A percentile compares a stretch with the other conserved stretches of the same genome.
Conservation (phyloP, 2,888 invertebrate species). For the Gortyna flavago region DNA sequence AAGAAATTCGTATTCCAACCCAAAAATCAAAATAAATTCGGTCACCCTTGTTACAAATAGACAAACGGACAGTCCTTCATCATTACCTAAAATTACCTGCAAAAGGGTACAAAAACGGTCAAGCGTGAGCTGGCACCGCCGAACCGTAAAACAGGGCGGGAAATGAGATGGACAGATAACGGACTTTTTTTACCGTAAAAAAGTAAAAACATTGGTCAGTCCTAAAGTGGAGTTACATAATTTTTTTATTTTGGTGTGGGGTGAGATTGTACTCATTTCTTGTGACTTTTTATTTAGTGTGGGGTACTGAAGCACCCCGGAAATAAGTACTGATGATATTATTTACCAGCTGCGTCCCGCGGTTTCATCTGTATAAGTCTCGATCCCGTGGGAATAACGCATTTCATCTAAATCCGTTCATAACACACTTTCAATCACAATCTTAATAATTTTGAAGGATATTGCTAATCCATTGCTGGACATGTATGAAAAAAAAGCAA, state of each 20-base stretch:
- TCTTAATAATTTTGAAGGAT: too few species aligned
- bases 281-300: slow-evolving; percentile 10
- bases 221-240: slow-evolving; percentile 33
- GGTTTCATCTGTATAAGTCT: not conserved
- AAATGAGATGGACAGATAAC: slow-evolving; percentile 65
- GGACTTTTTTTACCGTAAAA: slow-evolving; percentile 42
- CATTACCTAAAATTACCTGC: slow-evolving; percentile 49
- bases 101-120: slow-evolving; percentile 57
- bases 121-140: slow-evolving; percentile 62
- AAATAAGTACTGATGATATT: slow-evolving; percentile 3
- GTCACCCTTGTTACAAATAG: slow-evolving; percentile 35
- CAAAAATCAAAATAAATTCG: slow-evolving; percentile 35
- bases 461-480: too few species aligned
- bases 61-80: slow-evolving; percentile 34
- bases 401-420: too few species aligned
- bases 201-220: slow-evolving; percentile 42
- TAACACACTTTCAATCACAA: too few species aligned
- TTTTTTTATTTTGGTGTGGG: slow-evolving; percentile 42
- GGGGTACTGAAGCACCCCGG: slow-evolving; percentile 20
- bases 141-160: slow-evolving; percentile 62
- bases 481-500: too few species aligned
- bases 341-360: slow-evolving; percentile 4
- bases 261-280: slow-evolving; percentile 40
- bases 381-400: not conserved
- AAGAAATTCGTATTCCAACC: not conserved